Evolutionary conservation across 2,797 vertebrate genomes (phyloP).

Genomic region (Pyrocephalus nanus): DNA sequence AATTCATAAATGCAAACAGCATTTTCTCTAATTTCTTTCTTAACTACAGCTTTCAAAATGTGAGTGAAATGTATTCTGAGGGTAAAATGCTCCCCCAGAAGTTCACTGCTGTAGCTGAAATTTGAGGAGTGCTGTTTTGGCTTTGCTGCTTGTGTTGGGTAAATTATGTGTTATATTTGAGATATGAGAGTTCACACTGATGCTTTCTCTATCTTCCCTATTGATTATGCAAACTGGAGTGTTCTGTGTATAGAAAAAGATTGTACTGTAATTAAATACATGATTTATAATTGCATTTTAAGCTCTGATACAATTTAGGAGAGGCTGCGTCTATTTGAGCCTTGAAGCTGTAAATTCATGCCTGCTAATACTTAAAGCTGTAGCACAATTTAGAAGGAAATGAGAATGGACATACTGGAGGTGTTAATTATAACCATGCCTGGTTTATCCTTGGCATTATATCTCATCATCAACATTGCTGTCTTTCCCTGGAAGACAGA

Average conservation of each 20-base stretch:
- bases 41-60: neutral
- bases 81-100: neutral
- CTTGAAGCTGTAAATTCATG: neutral
- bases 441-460: neutral
- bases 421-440: neutral
- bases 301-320: neutral
- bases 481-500: neutral
- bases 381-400: neutral
- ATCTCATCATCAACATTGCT: neutral
- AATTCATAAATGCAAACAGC: neutral
- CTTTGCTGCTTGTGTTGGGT: neutral
- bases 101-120: neutral
- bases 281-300: constrained; percentile 18
- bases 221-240: constrained; percentile 8
- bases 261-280: constrained; percentile 4
- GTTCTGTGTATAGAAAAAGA: neutral
- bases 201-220: neutral
- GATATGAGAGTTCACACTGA: neutral
- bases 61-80: neutral
- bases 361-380: neutral
- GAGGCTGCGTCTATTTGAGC: neutral
- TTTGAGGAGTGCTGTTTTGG: neutral
- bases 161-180: neutral
- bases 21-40: neutral
- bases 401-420: neutral